phyloP scores from a whole-genome alignment of 2,113 vertebrate species.

The Anarrhichthys ocellatus region DNA sequence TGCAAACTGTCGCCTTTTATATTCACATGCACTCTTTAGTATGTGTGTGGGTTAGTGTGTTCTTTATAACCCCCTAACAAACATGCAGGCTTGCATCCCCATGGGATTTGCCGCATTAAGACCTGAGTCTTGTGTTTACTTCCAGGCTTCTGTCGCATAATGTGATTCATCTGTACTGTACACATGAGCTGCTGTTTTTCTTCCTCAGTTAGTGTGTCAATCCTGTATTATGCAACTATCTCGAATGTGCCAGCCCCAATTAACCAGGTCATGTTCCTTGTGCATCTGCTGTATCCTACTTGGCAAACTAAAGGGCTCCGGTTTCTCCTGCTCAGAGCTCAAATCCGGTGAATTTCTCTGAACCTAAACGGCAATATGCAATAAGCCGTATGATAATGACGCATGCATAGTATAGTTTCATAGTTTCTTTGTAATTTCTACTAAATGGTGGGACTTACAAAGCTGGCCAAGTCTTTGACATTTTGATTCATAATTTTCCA shows the following conservation, averaged over 20 bases:
- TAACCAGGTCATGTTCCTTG: conserved; percentile 51
- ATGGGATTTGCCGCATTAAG: not conserved
- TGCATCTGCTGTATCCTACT: conserved; percentile 36
- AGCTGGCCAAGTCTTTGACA: not conserved
- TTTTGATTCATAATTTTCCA: not conserved
- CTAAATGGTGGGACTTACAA: conserved; percentile 4
- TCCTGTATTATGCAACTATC: conserved; percentile 51
- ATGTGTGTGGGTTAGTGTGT: not conserved
- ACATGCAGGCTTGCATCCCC: not conserved
- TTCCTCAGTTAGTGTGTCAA: conserved; percentile 53
- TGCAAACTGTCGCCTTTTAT: conserved; percentile 14
- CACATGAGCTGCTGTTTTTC: not conserved
- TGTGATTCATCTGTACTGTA: not conserved
- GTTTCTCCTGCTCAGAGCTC: not conserved
- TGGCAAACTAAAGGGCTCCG: conserved; percentile 27
- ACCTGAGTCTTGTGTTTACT: not conserved
- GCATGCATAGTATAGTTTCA: not conserved
- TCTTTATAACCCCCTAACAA: not conserved
- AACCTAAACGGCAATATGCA: not conserved
- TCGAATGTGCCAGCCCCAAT: conserved; percentile 28
- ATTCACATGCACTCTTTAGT: not conserved
- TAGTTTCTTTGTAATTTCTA: not conserved
- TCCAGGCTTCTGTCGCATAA: not conserved
- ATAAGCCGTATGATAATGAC: not conserved
- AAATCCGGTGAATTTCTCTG: not conserved